A percentile compares a stretch with the other conserved stretches of the same genome.
Evolutionary conservation across 2,888 invertebrate genomes (phyloP).

Genomic region (Drosophila dives): DNA sequence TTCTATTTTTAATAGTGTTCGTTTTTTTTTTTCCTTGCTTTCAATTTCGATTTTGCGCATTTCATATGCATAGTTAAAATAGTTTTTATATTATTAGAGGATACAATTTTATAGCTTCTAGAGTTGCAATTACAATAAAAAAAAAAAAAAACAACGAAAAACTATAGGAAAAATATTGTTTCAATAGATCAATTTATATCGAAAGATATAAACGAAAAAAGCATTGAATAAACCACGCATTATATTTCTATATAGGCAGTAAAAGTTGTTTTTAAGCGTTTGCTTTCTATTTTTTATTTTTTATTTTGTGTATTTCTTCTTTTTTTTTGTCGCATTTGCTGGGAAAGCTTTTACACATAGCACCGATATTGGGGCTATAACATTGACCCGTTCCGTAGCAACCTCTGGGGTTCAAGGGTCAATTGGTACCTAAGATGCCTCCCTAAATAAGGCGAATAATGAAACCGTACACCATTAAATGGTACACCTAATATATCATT

Average conservation of each 20-base stretch:
- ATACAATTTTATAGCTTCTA: constrained; percentile 8
- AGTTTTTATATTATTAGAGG: not conserved
- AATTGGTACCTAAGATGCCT: too few species aligned
- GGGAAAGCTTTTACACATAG: constrained; percentile 27
- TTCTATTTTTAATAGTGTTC: constrained; percentile 29
- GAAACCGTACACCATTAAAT: too few species aligned
- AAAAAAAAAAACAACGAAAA: not conserved
- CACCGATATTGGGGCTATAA: constrained; percentile 11
- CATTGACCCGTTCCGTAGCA: not conserved
- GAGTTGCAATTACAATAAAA: constrained; percentile 1
- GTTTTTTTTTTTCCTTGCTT: constrained; percentile 21
- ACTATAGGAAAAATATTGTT: not conserved
- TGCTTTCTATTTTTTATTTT: constrained; percentile 4
- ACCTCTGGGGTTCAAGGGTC: too few species aligned
- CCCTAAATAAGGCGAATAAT: too few species aligned
- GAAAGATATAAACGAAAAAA: constrained; percentile 10
- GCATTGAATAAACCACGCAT: constrained; percentile 9
- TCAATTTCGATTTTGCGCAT: constrained; percentile 48
- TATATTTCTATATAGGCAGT: constrained; percentile 40
- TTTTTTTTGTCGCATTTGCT: constrained; percentile 10
- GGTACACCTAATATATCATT: too few species aligned
- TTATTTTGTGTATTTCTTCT: not conserved
- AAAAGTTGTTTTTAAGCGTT: constrained; percentile 50
- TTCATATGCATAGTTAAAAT: constrained; percentile 61
- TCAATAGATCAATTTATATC: not conserved